Evolutionary conservation across 2,888 invertebrate species (phyloP).

Genomic region (Tetheella fluctuosa): DNA sequence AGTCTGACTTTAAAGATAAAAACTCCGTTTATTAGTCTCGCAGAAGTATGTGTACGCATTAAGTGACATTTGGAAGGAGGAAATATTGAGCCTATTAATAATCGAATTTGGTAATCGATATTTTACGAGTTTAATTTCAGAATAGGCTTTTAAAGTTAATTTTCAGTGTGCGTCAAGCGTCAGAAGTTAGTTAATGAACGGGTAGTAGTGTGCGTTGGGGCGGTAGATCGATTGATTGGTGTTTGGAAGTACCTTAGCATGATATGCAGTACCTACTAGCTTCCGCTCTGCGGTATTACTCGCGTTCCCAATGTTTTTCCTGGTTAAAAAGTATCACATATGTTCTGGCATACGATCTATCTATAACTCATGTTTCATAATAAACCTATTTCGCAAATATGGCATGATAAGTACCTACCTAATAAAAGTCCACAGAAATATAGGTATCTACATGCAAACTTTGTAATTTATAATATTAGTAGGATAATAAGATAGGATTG

Average conservation of each 20-base stretch:
- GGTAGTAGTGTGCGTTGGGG: slow-evolving; percentile 18
- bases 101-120: background rate
- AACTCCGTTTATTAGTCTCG: background rate
- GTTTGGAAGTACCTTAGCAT: no score
- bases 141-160: slow-evolving; percentile 14
- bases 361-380: no score
- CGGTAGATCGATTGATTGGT: slow-evolving; percentile 31
- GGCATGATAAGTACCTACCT: no score
- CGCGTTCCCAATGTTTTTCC: no score
- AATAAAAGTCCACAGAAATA: no score
- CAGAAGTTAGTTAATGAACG: slow-evolving; percentile 32
- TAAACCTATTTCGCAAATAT: no score
- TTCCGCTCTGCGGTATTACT: background rate
- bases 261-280: slow-evolving; percentile 14
- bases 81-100: background rate
- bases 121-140: slow-evolving; percentile 13
- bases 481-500: no score
- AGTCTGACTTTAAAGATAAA: slow-evolving; percentile 2
- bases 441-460: no score
- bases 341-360: no score
- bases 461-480: no score
- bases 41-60: slow-evolving; percentile 2
- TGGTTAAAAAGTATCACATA: no score
- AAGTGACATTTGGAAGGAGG: background rate
- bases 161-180: slow-evolving; percentile 17